Evolutionary conservation across 2,113 vertebrate species (phyloP), one percentile per base, ranked within the genome.

Genomic region (Heterotilapia buettikoferi): DNA sequence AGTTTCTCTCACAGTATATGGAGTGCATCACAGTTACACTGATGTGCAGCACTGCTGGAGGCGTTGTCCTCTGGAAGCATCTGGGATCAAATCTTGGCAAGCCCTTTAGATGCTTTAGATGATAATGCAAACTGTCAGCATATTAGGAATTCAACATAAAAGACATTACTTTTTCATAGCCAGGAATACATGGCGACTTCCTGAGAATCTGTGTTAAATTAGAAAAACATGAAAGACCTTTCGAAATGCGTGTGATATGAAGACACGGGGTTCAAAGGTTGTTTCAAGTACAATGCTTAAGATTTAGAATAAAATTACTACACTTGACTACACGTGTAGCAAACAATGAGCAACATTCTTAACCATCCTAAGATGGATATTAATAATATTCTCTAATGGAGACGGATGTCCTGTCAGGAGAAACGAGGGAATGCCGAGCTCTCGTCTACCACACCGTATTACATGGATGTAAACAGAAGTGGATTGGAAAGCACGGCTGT

Each of bases 391-490:
- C 54, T 66, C 88, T 91, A 91, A 94, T 90, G 84, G 87, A 92
- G 94, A 94, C 63, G 68, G 85, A 93, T 90, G 90, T 88, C 73
- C 92, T 82, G 89, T 86, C 92, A 84, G 83, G 57, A 71, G 47
- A 84, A 89, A 90, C 81, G 84, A 82, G 80, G 73, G 38, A 82
- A 45, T 43, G 59, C 36, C 13, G 8, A 84, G 57, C 82, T 59
- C 50, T 29, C 31, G 45, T 89, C 84, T 89, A 71, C 54, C 89
- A 86, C 36, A 47, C 45, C 57, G n/a, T 76, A 84, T 87, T 73
- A 80, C 88, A 53, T 68, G 79, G 85, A 87, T 80, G 81, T 84
- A 79, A 91, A 89, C 80, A 86, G 59, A 73, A 13, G 43, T 13
- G 9, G 21, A 84, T 47, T n/a, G 56, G 16, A 82, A 45, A 61